These are phyloP conservation scores for Agraylea sexmaculata DNA, from an alignment of 1,140 invertebrate genomes.

Conservation along the genomic window DNA sequence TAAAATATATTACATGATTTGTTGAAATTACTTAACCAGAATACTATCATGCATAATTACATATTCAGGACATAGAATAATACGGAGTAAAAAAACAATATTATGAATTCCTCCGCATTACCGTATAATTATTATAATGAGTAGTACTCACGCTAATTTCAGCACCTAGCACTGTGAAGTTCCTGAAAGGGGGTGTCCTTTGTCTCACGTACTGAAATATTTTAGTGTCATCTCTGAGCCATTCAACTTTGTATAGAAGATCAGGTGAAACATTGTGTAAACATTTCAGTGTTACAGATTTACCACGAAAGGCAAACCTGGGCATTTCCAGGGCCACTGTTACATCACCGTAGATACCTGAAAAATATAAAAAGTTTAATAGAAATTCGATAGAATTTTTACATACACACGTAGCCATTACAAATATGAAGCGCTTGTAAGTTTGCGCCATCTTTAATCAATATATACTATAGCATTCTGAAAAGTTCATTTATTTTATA, in stretches of 20 bases:
- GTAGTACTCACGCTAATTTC: slow-evolving; percentile 57
- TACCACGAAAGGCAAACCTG: slow-evolving; percentile 32
- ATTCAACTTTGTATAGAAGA: slow-evolving; percentile 58
- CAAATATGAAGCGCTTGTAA: no score
- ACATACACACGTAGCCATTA: no score
- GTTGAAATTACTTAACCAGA: no score
- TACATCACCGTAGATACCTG: slow-evolving; percentile 24
- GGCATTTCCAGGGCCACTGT: slow-evolving; percentile 37
- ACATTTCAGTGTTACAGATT: slow-evolving; percentile 45
- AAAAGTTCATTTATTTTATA: no score
- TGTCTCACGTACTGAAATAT: slow-evolving; percentile 69
- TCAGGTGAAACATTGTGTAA: slow-evolving; percentile 49
- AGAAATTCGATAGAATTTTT: neutral
- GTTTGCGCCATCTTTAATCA: no score
- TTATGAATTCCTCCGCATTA: slow-evolving; percentile 15
- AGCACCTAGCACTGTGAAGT: slow-evolving; percentile 52
- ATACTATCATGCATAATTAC: no score
- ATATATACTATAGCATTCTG: no score
- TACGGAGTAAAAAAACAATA: slow-evolving; percentile 11
- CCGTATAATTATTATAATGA: slow-evolving; percentile 15
- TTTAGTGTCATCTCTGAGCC: slow-evolving; percentile 59
- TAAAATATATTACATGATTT: no score
- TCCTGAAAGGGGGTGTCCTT: slow-evolving; percentile 57
- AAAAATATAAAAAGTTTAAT: slow-evolving; percentile 1
- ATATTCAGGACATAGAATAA: neutral